phyloP scores from a whole-genome alignment of 1,140 invertebrate genomes.

The Pantala flavescens region DNA sequence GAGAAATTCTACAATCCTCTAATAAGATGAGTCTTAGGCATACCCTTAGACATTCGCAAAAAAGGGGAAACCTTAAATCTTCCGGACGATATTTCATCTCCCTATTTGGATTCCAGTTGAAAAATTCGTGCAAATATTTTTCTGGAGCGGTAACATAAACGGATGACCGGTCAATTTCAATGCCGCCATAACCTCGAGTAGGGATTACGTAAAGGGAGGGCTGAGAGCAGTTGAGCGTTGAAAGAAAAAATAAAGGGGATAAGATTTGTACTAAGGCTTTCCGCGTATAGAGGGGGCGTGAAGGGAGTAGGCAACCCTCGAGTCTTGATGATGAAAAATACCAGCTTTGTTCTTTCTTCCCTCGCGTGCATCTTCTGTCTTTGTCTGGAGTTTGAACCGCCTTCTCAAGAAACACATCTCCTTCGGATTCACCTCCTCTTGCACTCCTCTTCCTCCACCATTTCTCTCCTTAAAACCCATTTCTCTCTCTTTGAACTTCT shows the following conservation, averaged over 20 bases:
- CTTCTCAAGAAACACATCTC: neutral
- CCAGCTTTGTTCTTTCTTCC: neutral
- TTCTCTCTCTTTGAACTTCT: neutral
- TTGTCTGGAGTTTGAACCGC: neutral
- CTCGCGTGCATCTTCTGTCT: neutral
- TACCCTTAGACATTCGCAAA: too few relatives aligned
- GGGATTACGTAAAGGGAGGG: neutral
- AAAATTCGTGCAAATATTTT: too few relatives aligned
- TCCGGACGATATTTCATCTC: too few relatives aligned
- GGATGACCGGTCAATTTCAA: neutral
- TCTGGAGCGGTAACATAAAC: neutral
- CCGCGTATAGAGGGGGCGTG: neutral
- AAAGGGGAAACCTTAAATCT: too few relatives aligned
- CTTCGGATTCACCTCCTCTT: neutral
- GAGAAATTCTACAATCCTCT: too few relatives aligned
- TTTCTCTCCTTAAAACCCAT: neutral
- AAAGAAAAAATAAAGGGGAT: neutral
- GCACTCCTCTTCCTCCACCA: neutral
- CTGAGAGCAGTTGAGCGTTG: neutral
- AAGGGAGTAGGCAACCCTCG: neutral
- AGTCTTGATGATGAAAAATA: slow-evolving; percentile 10
- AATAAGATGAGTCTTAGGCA: too few relatives aligned
- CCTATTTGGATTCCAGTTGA: too few relatives aligned
- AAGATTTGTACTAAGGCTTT: neutral
- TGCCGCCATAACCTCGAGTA: neutral